Evolutionary conservation across 1,140 invertebrate genomes (phyloP), one percentile per base, ranked within the genome.

Genomic region (Delia radicum): DNA sequence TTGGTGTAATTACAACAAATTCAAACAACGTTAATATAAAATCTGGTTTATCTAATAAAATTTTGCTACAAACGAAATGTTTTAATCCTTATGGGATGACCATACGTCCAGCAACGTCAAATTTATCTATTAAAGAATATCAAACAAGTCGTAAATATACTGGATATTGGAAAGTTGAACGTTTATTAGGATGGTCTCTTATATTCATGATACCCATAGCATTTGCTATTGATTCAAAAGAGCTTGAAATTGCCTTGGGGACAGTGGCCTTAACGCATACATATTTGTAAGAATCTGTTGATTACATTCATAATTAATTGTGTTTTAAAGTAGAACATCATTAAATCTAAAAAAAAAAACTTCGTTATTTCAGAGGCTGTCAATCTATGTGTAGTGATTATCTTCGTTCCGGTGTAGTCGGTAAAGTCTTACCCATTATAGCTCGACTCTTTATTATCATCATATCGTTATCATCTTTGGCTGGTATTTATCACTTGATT

Each of bases 401-500:
- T 69, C 18, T 69, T 1, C 65, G 65, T 21, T 69, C 65, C 2
- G 18, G 29, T 4, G 29, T 37, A 8, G 65, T 69, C 0, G 65
- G 65, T 3, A 69, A 69, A 69, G 10, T 37, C 18, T 33, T 69
- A 18, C 65, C 65, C 3, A 33, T 69, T 69, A 21, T 69, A 28
- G 29, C 5, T 1, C n/a, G 65, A 21, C 7, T 31, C 24, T 18
- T 31, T 21, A 31, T 33, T 21, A 21, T 69, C 18, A 2, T 18
- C 2, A 5, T 69, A 12, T 21, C 65, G 3, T 10, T 93, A 12
- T 82, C 91, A 0, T 93, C 94, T 0, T 89, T 98, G 28, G 95
- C 93, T 71, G 94, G 95, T 21, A 88, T 98, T 0, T 90, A 95
- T 79, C 93, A 96, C 85, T 92, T 96, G 78, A 96, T 95, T 82